Evolutionary conservation across 2,888 invertebrate species (phyloP), one percentile per base, ranked within the genome.

Genomic region (Ornithoptera priamus): DNA sequence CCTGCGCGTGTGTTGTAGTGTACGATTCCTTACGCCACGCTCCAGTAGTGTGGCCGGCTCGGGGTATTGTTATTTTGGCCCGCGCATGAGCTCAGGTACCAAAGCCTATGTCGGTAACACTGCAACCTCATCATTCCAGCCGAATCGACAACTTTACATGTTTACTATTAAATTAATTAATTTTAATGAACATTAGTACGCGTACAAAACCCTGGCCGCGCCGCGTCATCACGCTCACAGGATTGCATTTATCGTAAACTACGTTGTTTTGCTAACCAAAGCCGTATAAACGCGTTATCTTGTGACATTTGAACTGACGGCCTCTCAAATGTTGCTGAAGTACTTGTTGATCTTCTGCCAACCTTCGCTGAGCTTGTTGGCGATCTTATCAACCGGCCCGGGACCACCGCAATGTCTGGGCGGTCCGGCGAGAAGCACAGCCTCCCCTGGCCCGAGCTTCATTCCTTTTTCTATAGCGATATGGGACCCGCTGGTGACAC

Each of bases 321-420:
- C 39, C 39, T 39, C 39, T 77, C 76, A 82, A 5, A 74, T 65
- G 71, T 80, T 85, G 71, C 83, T 84, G 68, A 93, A 92, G 76
- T 92, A 92, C 78, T 91, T 92, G 78, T 91, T 92, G 71, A 93
- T 76, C 75, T 90, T 93, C 78, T 92, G 90, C 90, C 92, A 91
- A 0, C 92, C 92, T 72, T 93, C 93, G 0, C 87, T 80, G n/a
- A 93, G 73, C 71, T 90, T 93, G 69, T 68, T 89, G 30, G 92
- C 82, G 20, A 93, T 93, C 72, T 89, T 92, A 71, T 92, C 92
- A 1, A 93, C 92, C 0, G 93, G 93, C 0, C 92, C 92, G 0
- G 92, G 90, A 0, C 91, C 91, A 0, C 89, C 90, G 67, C 93
- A 93, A 56, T 90, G 90, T 42, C 92, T 80, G 0, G 89, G 87